Percentiles rank a stretch among this genome's conserved stretches.
Evolutionary conservation across 2,888 invertebrate genomes (phyloP).

Genomic region (Pyrgus malvae): DNA sequence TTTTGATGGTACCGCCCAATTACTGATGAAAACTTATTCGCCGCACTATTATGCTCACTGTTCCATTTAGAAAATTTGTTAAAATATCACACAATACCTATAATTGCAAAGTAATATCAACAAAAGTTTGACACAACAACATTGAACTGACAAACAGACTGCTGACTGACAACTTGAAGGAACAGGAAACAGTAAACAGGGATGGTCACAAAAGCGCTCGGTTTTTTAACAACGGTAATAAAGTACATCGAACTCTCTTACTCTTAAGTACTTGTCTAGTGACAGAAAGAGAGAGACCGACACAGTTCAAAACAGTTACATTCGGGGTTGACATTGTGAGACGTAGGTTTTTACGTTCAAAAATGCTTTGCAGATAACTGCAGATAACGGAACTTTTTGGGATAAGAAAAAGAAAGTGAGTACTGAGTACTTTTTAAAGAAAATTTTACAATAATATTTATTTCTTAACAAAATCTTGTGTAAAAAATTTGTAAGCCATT

Average conservation of each 20-base stretch:
- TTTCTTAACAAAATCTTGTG: too few relatives aligned
- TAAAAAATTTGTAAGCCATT: too few relatives aligned
- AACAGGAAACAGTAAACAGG: conserved; percentile 34
- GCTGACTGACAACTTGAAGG: conserved; percentile 52
- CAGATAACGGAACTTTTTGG: too few relatives aligned
- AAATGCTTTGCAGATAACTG: neutral
- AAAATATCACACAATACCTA: conserved; percentile 49
- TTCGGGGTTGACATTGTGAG: neutral
- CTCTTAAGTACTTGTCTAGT: neutral
- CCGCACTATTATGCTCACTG: conserved; percentile 40
- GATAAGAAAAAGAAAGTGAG: too few relatives aligned
- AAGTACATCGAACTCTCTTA: conserved; percentile 3
- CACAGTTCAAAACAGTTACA: too few relatives aligned
- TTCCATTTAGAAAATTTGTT: conserved; percentile 59
- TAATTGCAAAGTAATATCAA: conserved; percentile 66
- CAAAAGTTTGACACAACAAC: conserved; percentile 73
- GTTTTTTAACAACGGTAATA: neutral
- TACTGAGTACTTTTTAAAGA: too few relatives aligned
- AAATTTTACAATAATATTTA: too few relatives aligned
- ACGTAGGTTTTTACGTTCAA: conserved; percentile 5
- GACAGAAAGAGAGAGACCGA: neutral
- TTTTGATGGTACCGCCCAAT: conserved; percentile 20
- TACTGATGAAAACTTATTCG: conserved; percentile 37
- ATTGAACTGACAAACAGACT: conserved; percentile 26
- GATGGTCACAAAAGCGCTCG: neutral